Evolutionary conservation across 2,797 vertebrate species (phyloP).

Genomic region (Cyclopterus lumpus): DNA sequence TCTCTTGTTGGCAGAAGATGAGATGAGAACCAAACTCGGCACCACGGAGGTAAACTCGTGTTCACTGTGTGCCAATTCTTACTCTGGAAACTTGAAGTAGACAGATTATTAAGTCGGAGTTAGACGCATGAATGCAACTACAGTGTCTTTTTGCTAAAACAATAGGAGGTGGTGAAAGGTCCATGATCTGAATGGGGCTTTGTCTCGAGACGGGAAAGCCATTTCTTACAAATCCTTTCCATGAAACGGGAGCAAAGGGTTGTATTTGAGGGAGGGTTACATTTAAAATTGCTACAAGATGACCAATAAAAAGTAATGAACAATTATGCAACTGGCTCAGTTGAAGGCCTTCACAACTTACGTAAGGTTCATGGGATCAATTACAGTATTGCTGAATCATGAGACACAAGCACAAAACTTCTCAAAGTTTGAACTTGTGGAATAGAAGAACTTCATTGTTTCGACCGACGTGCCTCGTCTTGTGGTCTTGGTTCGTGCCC

Average conservation of each 20-base stretch:
- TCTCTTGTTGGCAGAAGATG: not conserved
- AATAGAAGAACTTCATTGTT: too few relatives aligned
- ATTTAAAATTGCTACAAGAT: too few relatives aligned
- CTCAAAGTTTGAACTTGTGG: too few relatives aligned
- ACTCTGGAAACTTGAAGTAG: not conserved
- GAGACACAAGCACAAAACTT: too few relatives aligned
- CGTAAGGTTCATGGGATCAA: too few relatives aligned
- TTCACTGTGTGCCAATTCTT: not conserved
- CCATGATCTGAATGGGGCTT: constrained; percentile 34
- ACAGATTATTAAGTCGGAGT: not conserved
- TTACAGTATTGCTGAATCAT: too few relatives aligned
- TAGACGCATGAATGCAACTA: not conserved
- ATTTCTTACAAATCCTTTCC: constrained; percentile 25
- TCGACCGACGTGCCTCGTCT: too few relatives aligned
- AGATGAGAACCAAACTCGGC: constrained; percentile 8
- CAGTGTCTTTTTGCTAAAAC: constrained; percentile 19
- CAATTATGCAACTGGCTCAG: too few relatives aligned
- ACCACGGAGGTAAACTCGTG: not conserved
- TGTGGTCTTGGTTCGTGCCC: too few relatives aligned
- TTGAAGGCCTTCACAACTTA: too few relatives aligned
- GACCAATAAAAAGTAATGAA: too few relatives aligned
- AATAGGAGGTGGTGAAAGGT: constrained; percentile 25
- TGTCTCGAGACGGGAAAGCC: constrained; percentile 31
- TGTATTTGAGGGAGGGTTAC: constrained; percentile 3
- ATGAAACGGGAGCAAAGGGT: constrained; percentile 5